Evolutionary conservation across 1,140 invertebrate species (phyloP).

Genomic region (Dryas iulia): DNA sequence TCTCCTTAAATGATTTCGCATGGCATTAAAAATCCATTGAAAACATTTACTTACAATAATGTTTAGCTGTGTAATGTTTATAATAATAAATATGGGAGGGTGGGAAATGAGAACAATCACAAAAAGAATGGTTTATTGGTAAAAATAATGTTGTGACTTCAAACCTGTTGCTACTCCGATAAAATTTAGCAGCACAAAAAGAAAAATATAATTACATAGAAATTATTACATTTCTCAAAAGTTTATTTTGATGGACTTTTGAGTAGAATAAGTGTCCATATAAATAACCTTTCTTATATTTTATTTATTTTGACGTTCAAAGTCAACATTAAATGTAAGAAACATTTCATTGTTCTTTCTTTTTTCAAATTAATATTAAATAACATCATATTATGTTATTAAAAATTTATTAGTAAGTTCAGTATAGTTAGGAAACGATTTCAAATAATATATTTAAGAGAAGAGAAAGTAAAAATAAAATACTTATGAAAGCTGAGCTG

Average conservation of each 20-base stretch:
- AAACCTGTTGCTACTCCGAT: slow-evolving; percentile 34
- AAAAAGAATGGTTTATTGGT: slow-evolving; percentile 17
- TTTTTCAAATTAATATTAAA: no score
- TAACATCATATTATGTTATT: background rate
- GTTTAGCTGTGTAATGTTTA: background rate
- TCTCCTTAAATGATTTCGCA: background rate
- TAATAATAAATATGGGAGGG: background rate
- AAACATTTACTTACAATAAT: background rate
- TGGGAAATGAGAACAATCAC: slow-evolving; percentile 19
- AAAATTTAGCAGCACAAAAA: slow-evolving; percentile 29
- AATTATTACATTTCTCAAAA: slow-evolving; percentile 7
- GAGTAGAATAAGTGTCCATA: background rate
- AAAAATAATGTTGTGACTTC: slow-evolving; percentile 18
- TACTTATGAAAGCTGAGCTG: background rate
- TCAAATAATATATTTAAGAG: background rate
- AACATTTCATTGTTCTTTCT: no score
- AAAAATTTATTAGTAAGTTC: background rate
- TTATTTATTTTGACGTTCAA: no score
- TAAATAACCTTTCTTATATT: no score
- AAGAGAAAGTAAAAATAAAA: background rate
- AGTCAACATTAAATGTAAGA: no score
- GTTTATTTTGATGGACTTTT: background rate
- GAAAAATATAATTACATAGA: slow-evolving; percentile 27
- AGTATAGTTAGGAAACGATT: background rate
- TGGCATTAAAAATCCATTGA: background rate